Evolutionary conservation across 2,888 invertebrate species (phyloP), one percentile per base, ranked within the genome.

Genomic region (Julus scanicus): DNA sequence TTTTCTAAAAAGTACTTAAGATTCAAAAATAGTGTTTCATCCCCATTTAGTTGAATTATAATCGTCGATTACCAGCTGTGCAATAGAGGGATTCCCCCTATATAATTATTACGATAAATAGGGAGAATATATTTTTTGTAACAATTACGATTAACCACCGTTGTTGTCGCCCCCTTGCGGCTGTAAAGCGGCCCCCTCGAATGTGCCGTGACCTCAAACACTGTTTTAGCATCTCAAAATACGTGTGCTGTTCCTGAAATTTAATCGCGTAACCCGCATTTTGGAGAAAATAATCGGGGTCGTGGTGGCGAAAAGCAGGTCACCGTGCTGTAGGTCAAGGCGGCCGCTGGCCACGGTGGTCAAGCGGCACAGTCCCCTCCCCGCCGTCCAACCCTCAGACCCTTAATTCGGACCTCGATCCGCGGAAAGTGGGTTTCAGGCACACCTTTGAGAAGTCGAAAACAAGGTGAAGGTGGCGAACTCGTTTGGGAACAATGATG

Each of bases 381-480:
- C 71, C 71, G 20, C 63, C 20, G 29, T 71, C 71, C 63, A 5
- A 63, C 20, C 29, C 71, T 11, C 71, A 9, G 29, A 71, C 15
- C 71, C 29, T 29, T 29, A 29, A 29, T 71, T 71, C 29, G 71
- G 71, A 29, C 71, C 71, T 71, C 20, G 20, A 71, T 71, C 20
- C 29, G 71, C 63, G n/a, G 63, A 71, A 71, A 71, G 71, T 71
- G 71, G 71, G 71, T 71, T 71, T 20, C 71, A 11, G 20, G 71
- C 71, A 71, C 71, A 71, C 71, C 71, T 71, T 29, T 6, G 71
- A 29, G 29, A 71, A 29, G 8, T n/a, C n/a, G 29, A 11, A 71
- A 71, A 71, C 71, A 71, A 71, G 71, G 71, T 71, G 71, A 71
- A 71, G 71, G 71, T 71, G 71, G 71, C 71, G 71, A 29, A 71